phyloP scores from a whole-genome alignment of 2,797 vertebrate species.

The Tenualosa ilisha region DNA sequence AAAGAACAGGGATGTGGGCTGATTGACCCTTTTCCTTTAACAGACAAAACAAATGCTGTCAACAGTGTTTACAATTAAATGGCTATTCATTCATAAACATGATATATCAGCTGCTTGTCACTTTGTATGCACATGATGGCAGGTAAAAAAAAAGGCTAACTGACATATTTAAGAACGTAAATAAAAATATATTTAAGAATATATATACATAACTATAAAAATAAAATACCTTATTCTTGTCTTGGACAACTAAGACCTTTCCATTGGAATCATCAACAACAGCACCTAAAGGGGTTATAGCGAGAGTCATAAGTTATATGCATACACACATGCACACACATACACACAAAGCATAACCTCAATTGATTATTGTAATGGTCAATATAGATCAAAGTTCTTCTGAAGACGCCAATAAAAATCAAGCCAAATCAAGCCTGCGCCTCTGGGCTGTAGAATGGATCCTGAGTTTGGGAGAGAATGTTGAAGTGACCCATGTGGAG shows the following conservation, averaged over 20 bases:
- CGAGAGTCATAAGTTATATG: neutral
- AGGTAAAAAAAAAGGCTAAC: neutral
- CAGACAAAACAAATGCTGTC: neutral
- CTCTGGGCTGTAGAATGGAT: neutral
- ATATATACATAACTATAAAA: neutral
- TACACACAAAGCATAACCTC: neutral
- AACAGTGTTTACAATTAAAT: neutral
- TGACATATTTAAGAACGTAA: no score
- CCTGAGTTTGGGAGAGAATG: neutral
- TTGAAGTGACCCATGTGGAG: neutral
- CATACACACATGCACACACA: neutral
- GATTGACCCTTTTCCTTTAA: no score
- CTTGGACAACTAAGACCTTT: conserved; percentile 91
- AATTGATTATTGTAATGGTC: neutral
- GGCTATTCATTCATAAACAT: neutral
- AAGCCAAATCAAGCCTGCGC: neutral
- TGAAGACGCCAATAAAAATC: neutral
- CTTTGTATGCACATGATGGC: neutral
- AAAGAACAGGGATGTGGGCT: no score
- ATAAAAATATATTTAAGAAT: no score
- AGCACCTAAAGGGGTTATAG: conserved; percentile 75
- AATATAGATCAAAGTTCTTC: neutral
- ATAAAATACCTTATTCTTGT: conserved; percentile 84
- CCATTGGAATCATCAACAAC: conserved; percentile 85
- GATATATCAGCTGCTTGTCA: neutral